Evolutionary conservation across 2,113 vertebrate species (phyloP), one percentile per base, ranked within the genome.

Genomic region (Petromus typicus): DNA sequence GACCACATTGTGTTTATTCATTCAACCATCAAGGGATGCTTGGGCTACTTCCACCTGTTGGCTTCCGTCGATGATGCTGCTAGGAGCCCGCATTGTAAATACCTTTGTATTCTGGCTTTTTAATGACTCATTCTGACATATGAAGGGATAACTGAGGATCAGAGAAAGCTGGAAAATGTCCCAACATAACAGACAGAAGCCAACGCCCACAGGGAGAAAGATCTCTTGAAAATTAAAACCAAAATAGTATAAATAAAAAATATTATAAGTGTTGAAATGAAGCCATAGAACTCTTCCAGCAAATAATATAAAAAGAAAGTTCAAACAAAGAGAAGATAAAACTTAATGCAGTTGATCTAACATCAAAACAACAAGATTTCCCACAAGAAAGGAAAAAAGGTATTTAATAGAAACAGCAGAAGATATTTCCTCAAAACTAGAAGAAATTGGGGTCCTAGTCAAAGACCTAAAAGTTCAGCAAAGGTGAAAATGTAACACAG

Each of bases 341-440:
- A 73, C 45, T 34, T 34, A 0, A 40, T 30, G 54, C 9, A 34
- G 30, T 79, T 27, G 17, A n/a, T 30, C 17, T 12, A 86, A 48
- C 8, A 37, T 27, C 37, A 69, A 83, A 69, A 51, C 17, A 78
- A 79, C 20, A 66, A 43, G 18, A 56, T 56, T 83, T 78, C 83
- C 64, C 76, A 40, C 51, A 32, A 93, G n/a, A 37, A 64, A n/a
- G 82, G 71, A 91, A 73, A 71, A 32, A 73, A 87, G 2, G 27
- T 56, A 25, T 84, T 86, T 83, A 34, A 89, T 40, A 87, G 92
- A 78, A 93, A 78, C 34, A 93, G 67, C 4, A 43, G 75, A 86
- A 79, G 25, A 17, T 16, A 45, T 27, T 57, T 73, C 86, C 78
- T 88, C 54, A 32, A 69, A 80, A 40, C 32, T 32, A 37, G 66